Conservation (phyloP, 2,113 vertebrate species). For the Megaptera novaeangliae region DNA sequence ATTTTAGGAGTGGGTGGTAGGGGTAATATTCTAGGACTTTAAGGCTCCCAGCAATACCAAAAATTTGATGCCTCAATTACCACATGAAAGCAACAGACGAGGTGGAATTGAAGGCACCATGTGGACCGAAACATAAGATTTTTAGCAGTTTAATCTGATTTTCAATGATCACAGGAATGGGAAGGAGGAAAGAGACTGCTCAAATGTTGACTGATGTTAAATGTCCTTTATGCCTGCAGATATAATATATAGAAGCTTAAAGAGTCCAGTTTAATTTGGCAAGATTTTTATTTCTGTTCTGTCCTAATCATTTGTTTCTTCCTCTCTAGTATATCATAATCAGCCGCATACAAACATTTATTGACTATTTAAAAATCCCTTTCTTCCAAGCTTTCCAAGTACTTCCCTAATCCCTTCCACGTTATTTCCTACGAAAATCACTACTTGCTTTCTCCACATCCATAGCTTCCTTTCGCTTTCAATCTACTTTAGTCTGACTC, state of each 20-base stretch:
- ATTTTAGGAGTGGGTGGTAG: background rate
- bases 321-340: background rate
- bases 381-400: background rate
- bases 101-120: background rate
- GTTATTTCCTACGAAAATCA: background rate
- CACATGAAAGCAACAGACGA: background rate
- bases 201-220: background rate
- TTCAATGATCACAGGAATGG: background rate
- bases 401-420: background rate
- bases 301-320: background rate
- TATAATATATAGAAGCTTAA: background rate
- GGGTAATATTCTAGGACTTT: background rate
- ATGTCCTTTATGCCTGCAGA: background rate
- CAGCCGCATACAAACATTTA: background rate
- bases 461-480: background rate
- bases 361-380: background rate
- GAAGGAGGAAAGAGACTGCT: background rate
- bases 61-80: background rate
- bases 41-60: background rate
- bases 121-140: background rate
- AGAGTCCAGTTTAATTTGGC: background rate
- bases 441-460: background rate
- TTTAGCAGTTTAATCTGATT: background rate
- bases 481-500: background rate
- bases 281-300: background rate